A percentile compares a stretch with the other conserved stretches of the same genome.
phyloP scores from a whole-genome alignment of 2,113 vertebrate species.

The Cichladusa arquata region DNA sequence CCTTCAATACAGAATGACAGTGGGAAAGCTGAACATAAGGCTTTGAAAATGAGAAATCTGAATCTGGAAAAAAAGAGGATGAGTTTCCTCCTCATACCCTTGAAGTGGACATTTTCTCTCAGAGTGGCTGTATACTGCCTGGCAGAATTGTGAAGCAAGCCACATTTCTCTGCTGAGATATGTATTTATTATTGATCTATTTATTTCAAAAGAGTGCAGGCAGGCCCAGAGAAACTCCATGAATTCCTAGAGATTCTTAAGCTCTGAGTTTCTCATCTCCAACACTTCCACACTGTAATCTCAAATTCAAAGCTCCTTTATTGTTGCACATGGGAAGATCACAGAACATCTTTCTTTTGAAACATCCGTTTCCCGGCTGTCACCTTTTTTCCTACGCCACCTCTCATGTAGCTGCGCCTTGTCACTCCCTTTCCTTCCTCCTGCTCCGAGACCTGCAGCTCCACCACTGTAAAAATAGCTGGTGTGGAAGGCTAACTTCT shows the following conservation, averaged over 20 bases:
- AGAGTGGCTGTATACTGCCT: neutral
- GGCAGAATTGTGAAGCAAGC: neutral
- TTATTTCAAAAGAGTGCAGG: neutral
- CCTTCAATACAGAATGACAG: neutral
- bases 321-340: neutral
- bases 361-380: slow-evolving; percentile 2
- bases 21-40: neutral
- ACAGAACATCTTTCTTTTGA: neutral
- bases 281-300: neutral
- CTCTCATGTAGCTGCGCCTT: neutral
- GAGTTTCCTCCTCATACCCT: neutral
- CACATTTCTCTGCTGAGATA: neutral
- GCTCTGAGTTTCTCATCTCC: neutral
- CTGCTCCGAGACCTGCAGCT: neutral
- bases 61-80: neutral
- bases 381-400: slow-evolving; percentile 8
- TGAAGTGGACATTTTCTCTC: neutral
- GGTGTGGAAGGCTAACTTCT: neutral
- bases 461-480: neutral
- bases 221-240: neutral
- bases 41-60: neutral
- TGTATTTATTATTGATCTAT: neutral
- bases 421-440: slow-evolving; percentile 61
- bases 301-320: neutral
- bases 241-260: neutral